Base-by-base conservation (phyloP, 2,888 invertebrate genomes). In the Dendrolimus pini region DNA sequence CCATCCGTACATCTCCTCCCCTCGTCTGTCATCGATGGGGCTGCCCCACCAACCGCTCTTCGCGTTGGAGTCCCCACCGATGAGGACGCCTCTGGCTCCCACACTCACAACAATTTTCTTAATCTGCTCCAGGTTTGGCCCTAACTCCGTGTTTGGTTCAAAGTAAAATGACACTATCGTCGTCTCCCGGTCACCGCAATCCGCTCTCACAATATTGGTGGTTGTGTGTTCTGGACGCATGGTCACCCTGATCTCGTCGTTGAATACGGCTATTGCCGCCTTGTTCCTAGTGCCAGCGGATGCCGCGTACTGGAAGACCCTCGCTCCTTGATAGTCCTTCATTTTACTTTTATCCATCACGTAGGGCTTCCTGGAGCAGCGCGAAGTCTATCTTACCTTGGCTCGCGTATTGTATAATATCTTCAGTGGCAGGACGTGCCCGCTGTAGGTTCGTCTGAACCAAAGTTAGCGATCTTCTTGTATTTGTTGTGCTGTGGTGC, bases 201-300 rank as follows among this genome's bases (percentile, higher is more conserved):
- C 41, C 12, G 61, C 42, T 9, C 13, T 42, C 41, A 14, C 55
- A 42, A 58, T 55, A 53, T 59, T 60, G 1, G 54, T 42, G 7
- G 59, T 56, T 41, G 42, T 53, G n/a, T 56, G 41, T 7, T 54
- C 13, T 14, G 62, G 59, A 41, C 30, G 52, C 10, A 52, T 54
- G 2, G 42, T 47, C 1, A 60, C 53, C 1, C 58, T 55, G 0
- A 63, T 1, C 8, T 57, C 54, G 1, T 55, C 2, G 55, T 61
- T 55, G 9, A 61, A 60, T 3, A 63, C 53, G n/a, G 14, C 57
- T 14, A 61, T 59, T 0, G 63, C 60, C 1, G 61, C 60, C 53
- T 56, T 56, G 2, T 41, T n/a, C 1, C 10, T 14, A 7, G 30
- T 9, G 10, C 10, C 41, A 7, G 1, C 30, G 7, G 7, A 9